Base-by-base conservation (phyloP, 2,888 invertebrate species). In the Pachliopta kotzebuea region DNA sequence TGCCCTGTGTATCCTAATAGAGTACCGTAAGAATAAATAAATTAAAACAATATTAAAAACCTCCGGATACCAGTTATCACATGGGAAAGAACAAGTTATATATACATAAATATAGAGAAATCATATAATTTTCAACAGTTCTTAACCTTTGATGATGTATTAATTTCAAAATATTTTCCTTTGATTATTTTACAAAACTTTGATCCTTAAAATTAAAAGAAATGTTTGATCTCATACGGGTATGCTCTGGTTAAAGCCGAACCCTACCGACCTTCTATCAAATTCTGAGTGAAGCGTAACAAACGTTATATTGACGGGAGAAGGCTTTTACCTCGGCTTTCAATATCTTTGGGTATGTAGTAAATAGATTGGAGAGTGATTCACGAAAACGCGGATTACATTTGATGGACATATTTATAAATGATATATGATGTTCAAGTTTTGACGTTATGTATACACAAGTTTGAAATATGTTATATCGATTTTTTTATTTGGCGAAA, bases 271-370 rank as follows among this genome's bases (percentile, higher is more conserved):
- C 29, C 45, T 56, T 56, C 49, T 26, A 49, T 56, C 49, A 49
- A 56, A 56, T 56, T 62, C 21, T 62, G 26, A 62, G 55, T 55
- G 61, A 61, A 24, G 55, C 56, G 56, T 56, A 50, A 62, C 56
- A 62, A 56, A 56, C 29, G 49, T 55, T 55, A 62, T 62, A 50
- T 56, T 62, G 62, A 29, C 56, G 31, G 56, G 11, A 49, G 49
- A 50, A 60, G 54, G 54, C 42, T 23, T 20, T 45, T 53, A 60
- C 54, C 54, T 60, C 60, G 60, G n/a, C 45, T 53, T 60, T 60
- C 54, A 54, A 60, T 60, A 60, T 60, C 54, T 60, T 53, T 26
- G 24, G 60, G 42, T 60, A 60, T 53, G 18, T 37, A 14, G 9
- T 37, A 17, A 17, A 60, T 60, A 60, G 60, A 59, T 29, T 31